Percentiles rank a stretch among this genome's conserved stretches.
Evolutionary conservation across 1,140 invertebrate species (phyloP).

Genomic region (Orchestia grillus): DNA sequence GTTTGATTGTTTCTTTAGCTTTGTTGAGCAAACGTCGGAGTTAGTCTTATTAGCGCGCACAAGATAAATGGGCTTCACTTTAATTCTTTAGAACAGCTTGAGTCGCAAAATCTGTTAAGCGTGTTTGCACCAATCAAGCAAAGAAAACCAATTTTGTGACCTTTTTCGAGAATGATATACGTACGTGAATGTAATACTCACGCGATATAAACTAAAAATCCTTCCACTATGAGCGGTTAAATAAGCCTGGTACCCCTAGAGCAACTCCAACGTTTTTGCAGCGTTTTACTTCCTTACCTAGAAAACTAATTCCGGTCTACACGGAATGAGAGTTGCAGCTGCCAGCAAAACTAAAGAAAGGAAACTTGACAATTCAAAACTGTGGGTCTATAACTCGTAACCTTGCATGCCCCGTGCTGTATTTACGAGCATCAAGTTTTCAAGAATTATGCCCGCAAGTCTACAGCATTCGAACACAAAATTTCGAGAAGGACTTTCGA

Average conservation of each 20-base stretch:
- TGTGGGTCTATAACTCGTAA: neutral
- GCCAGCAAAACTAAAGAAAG: neutral
- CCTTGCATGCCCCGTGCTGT: neutral
- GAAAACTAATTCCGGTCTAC: neutral
- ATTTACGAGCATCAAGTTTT: neutral
- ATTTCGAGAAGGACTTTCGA: neutral
- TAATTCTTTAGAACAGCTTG: neutral
- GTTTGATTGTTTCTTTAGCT: no score
- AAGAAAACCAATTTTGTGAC: neutral
- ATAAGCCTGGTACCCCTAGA: neutral
- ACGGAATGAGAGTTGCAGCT: neutral
- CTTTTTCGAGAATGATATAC: neutral
- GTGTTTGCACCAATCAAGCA: neutral
- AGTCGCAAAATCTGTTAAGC: neutral
- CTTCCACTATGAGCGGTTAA: neutral
- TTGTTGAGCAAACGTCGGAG: no score
- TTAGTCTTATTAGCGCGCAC: no score
- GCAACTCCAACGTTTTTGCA: neutral
- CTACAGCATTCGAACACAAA: neutral
- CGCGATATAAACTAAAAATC: neutral
- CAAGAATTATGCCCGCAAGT: neutral
- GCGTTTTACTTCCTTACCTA: neutral
- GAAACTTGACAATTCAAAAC: neutral
- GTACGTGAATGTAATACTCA: neutral
- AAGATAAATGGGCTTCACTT: no score